Base-by-base conservation (phyloP, 2,113 vertebrate genomes). In the Menidia beryllina region DNA sequence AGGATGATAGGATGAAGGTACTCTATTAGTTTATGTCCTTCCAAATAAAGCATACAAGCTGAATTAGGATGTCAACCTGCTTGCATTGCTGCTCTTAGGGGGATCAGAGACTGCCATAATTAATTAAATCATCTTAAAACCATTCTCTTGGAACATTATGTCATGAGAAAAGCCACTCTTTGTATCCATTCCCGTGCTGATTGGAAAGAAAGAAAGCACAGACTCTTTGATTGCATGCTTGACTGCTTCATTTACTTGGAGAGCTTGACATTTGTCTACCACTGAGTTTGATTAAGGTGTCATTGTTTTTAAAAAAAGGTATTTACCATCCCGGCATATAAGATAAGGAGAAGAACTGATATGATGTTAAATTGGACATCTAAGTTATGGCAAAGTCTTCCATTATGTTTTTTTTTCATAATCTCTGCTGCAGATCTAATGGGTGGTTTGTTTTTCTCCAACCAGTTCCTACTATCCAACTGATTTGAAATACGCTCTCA, bases 211-310 rank as follows among this genome's bases (percentile, higher is more conserved):
- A 56, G 21, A 49, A 65, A 13, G 1, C 24, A 4, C 8, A 4
- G 71, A 11, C 15, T 15, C 36, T 62, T 55, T 82, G 81, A 82
- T 67, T 57, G 21, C 53, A 53, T 25, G 0, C 55, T 79, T 50
- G 25, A 30, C 41, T 69, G 20, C 57, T 68, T 83, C 70, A 86
- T 81, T 85, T 57, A 56, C 75, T 68, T 82, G 72, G 79, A 81
- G 69, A 62, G 26, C 19, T 49, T 43, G 39, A 57, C 20, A 8
- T 70, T 76, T 73, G 20, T 2, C 76, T 63, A 51, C 20, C 17
- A 58, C 60, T 52, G 68, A 70, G 55, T 53, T 50, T 79, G 81
- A 84, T 81, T 75, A 17, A 30, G 23, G 38, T 45, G 73, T 84
- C 60, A 69, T 81, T 3, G n/a, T 82, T 76, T 86, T 80, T 74